phyloP scores from a whole-genome alignment of 2,113 vertebrate genomes.

The Megatriorchis doriae region DNA sequence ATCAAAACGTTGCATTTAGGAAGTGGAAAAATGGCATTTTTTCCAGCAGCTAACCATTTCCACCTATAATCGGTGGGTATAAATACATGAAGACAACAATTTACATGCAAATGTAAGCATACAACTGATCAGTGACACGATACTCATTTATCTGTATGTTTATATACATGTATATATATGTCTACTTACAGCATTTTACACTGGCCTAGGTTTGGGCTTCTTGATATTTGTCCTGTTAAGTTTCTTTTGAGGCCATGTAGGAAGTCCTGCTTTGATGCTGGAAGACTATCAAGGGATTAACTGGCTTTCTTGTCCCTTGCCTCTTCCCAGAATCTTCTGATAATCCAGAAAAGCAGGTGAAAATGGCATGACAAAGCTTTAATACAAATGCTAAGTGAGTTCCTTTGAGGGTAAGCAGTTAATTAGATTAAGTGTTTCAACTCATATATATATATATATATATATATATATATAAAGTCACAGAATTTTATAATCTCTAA shows the following conservation, averaged over 20 bases:
- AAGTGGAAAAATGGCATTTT: not conserved
- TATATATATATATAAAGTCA: not conserved
- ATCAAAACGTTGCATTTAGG: not conserved
- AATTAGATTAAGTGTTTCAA: constrained; percentile 50
- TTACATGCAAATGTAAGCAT: not conserved
- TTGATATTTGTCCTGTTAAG: not conserved
- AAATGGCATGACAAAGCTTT: not conserved
- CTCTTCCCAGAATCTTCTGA: not conserved
- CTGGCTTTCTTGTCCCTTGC: not conserved
- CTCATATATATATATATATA: not conserved
- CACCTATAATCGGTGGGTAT: not conserved
- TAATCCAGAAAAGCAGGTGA: not conserved
- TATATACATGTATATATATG: not conserved
- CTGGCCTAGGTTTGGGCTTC: not conserved
- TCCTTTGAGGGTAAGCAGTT: constrained; percentile 20
- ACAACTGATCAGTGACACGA: not conserved
- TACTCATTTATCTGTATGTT: not conserved
- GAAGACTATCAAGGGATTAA: not conserved
- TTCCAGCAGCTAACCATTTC: not conserved
- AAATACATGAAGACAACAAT: not conserved
- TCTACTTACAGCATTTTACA: not conserved
- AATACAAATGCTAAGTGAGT: not conserved
- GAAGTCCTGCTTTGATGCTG: not conserved
- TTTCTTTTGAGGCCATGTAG: not conserved
- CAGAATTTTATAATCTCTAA: not conserved